Conservation (phyloP, 2,113 vertebrate species). For the Platysternon megacephalum region DNA sequence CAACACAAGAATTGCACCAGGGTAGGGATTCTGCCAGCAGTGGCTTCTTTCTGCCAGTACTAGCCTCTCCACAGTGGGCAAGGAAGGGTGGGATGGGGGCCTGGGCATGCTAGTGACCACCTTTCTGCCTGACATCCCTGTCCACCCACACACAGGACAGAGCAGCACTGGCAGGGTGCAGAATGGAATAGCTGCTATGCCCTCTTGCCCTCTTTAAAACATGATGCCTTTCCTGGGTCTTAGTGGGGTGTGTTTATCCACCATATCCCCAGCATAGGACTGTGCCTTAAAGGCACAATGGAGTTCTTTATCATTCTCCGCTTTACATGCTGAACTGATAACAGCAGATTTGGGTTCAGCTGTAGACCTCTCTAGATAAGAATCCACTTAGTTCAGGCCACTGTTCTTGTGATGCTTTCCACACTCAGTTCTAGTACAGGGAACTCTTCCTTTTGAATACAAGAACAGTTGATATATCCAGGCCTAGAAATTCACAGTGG, state of each 20-base stretch:
- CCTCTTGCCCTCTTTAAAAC: neutral
- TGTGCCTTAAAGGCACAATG: neutral
- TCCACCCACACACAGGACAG: neutral
- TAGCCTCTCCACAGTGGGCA: neutral
- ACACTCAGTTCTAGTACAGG: neutral
- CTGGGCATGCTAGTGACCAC: neutral
- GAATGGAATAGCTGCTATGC: neutral
- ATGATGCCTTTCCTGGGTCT: neutral
- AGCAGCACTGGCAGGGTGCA: neutral
- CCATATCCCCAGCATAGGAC: too few relatives aligned
- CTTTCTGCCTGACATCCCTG: neutral
- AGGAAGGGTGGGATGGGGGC: neutral
- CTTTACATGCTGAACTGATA: neutral
- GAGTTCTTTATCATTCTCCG: neutral
- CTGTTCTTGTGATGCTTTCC: neutral
- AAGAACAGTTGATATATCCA: slow-evolving; percentile 45
- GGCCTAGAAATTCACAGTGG: neutral
- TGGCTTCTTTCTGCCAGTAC: neutral
- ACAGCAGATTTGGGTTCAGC: neutral
- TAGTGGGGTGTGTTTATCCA: neutral
- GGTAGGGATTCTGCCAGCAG: neutral
- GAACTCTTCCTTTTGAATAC: slow-evolving; percentile 33
- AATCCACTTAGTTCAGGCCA: neutral
- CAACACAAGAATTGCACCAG: neutral
- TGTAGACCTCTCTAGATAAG: neutral